These are phyloP conservation scores for Caenorhabditis macrosperma DNA, from an alignment of 2,888 invertebrate genomes.

Conservation along the genomic window DNA sequence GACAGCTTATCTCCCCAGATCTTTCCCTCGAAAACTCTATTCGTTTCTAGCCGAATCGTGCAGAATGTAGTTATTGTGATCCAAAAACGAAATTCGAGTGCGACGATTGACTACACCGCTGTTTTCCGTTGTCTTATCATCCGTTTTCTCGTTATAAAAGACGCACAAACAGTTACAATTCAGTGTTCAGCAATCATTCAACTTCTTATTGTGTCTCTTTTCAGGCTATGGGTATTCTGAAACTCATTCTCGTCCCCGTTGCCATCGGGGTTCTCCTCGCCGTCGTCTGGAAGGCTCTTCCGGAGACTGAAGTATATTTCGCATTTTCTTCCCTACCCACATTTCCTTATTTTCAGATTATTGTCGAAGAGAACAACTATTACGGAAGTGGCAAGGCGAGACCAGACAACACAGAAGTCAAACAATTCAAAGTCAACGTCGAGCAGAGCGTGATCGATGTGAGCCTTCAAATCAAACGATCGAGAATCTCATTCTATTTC, in stretches of 20 bases:
- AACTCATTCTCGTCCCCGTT: constrained; percentile 40
- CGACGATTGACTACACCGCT: constrained; percentile 26
- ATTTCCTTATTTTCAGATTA: constrained; percentile 55
- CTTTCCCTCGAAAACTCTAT: neutral
- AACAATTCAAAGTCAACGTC: constrained; percentile 71
- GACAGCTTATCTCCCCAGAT: neutral
- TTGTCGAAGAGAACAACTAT: constrained; percentile 68
- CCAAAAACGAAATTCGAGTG: constrained; percentile 22
- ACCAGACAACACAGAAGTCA: constrained; percentile 67
- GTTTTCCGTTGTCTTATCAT: constrained; percentile 46
- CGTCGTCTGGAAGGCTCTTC: constrained; percentile 30
- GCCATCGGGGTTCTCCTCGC: constrained; percentile 39
- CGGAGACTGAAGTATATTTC: constrained; percentile 35
- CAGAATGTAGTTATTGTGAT: constrained; percentile 42
- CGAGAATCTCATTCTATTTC: too few relatives aligned
- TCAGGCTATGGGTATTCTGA: constrained; percentile 42
- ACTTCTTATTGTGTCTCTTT: constrained; percentile 2
- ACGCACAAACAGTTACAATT: constrained; percentile 34
- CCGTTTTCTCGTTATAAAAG: constrained; percentile 25
- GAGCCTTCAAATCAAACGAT: too few relatives aligned
- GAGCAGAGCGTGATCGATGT: constrained; percentile 65
- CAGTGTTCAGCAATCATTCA: constrained; percentile 8
- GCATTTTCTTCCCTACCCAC: neutral
- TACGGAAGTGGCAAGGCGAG: constrained; percentile 68
- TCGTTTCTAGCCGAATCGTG: constrained; percentile 20